Evolutionary conservation across 64 coral and sea anemone genomes (phyloP), one percentile per base, ranked within the genome.

Genomic region (Montipora efflorescens): DNA sequence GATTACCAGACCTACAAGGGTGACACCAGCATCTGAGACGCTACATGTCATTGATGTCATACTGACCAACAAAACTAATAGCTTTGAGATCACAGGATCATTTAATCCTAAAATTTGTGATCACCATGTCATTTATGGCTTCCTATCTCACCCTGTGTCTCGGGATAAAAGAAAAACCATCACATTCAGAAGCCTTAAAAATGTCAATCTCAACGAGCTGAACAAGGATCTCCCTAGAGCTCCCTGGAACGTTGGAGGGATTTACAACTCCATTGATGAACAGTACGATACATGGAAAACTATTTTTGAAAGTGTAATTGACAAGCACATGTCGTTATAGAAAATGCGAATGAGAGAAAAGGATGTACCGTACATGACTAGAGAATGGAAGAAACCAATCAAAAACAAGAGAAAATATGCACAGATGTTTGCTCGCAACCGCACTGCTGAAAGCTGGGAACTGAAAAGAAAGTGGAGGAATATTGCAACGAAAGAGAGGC

Each of bases 401-500:
- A 74, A 16, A 18, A 48, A 50, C 12, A 87, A 87, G 74, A 48
- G 84, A 19, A 87, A 87, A 50, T 74, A 74, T 74, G 84, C 84
- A 52, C 66, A 72, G 21, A 21, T 52, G 67, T 74, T 9, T 50
- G 61, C 84, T 3, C 84, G 15, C 8, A 74, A 75, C 13, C 59
- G 59, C 5, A 14, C 59, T 14, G 67, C 28, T 48, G 84, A 44
- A 36, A 74, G 6, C 46, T 73, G 59, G 59, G 59, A 64, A 11
- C 13, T 15, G 2, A 74, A 87, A 43, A 72, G 67, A 4, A 87
- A 87, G 50, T 87, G 84, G 84, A 13, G 67, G 49, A 87, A 87
- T 18, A 4, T 74, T 2, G 84, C 84, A 1, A 49, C 84, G 4
- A 87, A 43, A 47, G 66, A 58, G 36, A 73, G 47, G 72, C 51